Evolutionary conservation across 2,888 invertebrate species (phyloP), one percentile per base, ranked within the genome.

Genomic region (Stenodera caucasica): DNA sequence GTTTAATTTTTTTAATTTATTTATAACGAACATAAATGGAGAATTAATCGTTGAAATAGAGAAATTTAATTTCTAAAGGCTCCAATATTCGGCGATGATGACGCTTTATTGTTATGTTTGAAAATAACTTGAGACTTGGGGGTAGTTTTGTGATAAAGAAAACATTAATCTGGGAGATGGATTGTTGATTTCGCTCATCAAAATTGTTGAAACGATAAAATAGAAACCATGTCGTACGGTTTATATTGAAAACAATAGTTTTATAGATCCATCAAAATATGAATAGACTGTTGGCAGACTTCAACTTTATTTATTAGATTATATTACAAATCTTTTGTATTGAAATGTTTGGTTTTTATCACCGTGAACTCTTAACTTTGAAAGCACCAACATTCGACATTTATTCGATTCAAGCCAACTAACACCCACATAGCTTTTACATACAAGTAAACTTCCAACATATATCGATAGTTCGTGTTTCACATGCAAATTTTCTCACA

Each of bases 231-330:
- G 45, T 45, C 45, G 21, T 45, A 2, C 18, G n/a, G 2, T 18
- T 18, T 18, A 40, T 40, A 40, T n/a, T 4, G 8, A 45, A 45
- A 45, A 45, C 45, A 45, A 45, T 45, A 45, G 45, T 21, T 45
- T 21, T 37, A 37, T 37, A 15, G 37, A 37, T 21, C 5, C 9
- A 45, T 21, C 21, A 21, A 45, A 11, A 21, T 9, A 45, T 45
- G 21, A 45, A 45, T 45, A 8, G 37, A 37, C 8, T 21, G 45
- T 45, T 45, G 15, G 26, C 3, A 5, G 26, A 7, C 26, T 5
- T 26, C 4, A 26, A 3, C 26, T 26, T 26, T 26, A 5, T 26
- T 45, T 11, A 45, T 45, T 18, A 9, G 45, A 45, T n/a, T n/a
- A n/a, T n/a, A n/a, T n/a, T n/a, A n/a, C n/a, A n/a, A n/a, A n/a